Evolutionary conservation across 2,113 vertebrate genomes (phyloP), one percentile per base, ranked within the genome.

Genomic region (Crotalus helleri): DNA sequence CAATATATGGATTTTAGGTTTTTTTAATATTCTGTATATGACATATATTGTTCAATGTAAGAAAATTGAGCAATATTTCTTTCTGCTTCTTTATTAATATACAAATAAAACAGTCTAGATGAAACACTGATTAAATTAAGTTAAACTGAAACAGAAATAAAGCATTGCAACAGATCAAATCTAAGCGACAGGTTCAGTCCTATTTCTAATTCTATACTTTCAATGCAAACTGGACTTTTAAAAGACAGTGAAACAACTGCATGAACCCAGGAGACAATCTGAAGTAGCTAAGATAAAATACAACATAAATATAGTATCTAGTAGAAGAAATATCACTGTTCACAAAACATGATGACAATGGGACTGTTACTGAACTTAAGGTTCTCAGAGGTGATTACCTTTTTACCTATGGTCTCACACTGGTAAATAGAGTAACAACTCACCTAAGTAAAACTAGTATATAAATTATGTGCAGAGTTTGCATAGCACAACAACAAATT

Each of bases 221-320:
- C 93, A 93, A n/a, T 46, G 93, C 93, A 96, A 96, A 94, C 95
- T 95, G 93, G 90, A 93, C 59, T 95, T 96, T 96, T 96, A 96
- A 96, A 93, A 97, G 96, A 97, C 95, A 93, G 49, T 91, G 91
- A 91, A 90, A 69, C 92, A 96, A 94, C 96, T 95, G 93, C 85
- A 4, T n/a, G 92, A 93, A 95, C 96, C 92, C 92, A 74, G 59
- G 96, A 95, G 97, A 87, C 92, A 95, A 97, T 95, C 94, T 92
- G 94, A 96, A 97, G 93, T 92, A 94, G 92, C 90, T 87, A 57
- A 90, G 58, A 95, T 90, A 95, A 91, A 96, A 92, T 95, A 95
- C 97, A 97, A 95, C 88, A 95, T 87, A 97, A 96, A 91, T 90
- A 53, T 12, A 59, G 46, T 90, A 94, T 74, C 93, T 91, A 91